Conservation (phyloP, 2,113 vertebrate species). For the Centropus bengalensis region DNA sequence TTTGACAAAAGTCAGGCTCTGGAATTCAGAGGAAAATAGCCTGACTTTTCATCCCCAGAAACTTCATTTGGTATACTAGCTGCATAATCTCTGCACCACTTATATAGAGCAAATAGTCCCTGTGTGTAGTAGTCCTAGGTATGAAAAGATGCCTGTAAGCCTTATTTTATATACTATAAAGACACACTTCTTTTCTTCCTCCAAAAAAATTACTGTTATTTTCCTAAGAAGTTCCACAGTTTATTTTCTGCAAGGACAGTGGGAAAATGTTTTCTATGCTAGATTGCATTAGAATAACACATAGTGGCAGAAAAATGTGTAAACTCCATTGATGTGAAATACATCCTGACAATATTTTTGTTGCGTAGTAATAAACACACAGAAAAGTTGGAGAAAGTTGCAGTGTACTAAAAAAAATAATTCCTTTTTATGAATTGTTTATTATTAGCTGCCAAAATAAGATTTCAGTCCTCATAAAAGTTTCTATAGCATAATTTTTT, state of each 20-base stretch:
- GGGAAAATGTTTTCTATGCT: not conserved
- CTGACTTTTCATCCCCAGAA: not conserved
- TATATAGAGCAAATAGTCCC: not conserved
- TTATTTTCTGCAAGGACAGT: not conserved
- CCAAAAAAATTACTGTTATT: not conserved
- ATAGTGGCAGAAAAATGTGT: not conserved
- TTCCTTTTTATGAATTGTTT: not conserved
- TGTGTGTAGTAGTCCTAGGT: too few relatives aligned
- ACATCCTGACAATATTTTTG: not conserved
- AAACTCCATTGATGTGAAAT: not conserved
- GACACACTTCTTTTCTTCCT: not conserved
- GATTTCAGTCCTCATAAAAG: not conserved
- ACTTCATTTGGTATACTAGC: not conserved
- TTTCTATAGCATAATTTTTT: not conserved
- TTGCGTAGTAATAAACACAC: not conserved
- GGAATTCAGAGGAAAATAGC: not conserved
- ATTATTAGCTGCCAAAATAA: slow-evolving; percentile 19
- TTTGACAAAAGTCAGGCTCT: not conserved
- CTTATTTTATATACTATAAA: not conserved
- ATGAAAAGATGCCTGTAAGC: not conserved
- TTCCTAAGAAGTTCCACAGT: not conserved
- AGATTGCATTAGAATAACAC: not conserved
- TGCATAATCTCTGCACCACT: not conserved
- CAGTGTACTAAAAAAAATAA: not conserved
- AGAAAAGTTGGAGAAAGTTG: not conserved